Evolutionary conservation across 1,140 invertebrate species (phyloP), one percentile per base, ranked within the genome.

Genomic region (Dolichoris vasculosae): DNA sequence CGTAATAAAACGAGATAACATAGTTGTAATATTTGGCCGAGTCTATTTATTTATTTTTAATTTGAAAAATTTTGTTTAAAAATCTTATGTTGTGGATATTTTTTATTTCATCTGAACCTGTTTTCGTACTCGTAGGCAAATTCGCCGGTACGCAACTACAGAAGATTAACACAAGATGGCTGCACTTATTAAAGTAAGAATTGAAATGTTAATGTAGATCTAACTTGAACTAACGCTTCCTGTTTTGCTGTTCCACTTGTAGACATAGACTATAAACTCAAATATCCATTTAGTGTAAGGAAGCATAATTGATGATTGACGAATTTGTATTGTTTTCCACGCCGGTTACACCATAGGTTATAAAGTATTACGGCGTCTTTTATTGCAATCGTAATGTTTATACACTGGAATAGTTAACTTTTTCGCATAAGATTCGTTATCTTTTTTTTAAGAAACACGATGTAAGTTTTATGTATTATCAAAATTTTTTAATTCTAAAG

Each of bases 351-450:
- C 38, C 43, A 30, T 46, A 51, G 63, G 64, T 82, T 51, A 82
- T 71, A 64, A 71, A 79, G 43, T 2, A 82, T 82, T 64, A 51
- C 32, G 55, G 63, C 64, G 64, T 82, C 64, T 80, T 80, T 38
- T 79, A n/a, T 38, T 40, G 75, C 26, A 63, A 40, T 43, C 64
- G 77, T 63, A 26, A 79, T 79, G 77, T 79, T 79, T 79, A 79
- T 40, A 79, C 55, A 64, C 13, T 43, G 32, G 51, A 79, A 63
- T 38, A 63, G 51, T 55, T 78, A 78, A 43, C 35, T 23, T 79
- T 79, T 79, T 63, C 15, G 0, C 11, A 35, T 26, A n/a, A 40
- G 15, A n/a, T 43, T 79, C 13, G 30, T 38, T 78, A 38, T 20
- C 7, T 63, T 40, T 79, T 79, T 40, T 63, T 38, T 26, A 8